Evolutionary conservation across 2,113 vertebrate genomes (phyloP), one percentile per base, ranked within the genome.

Genomic region (Vulpes ferrilata): DNA sequence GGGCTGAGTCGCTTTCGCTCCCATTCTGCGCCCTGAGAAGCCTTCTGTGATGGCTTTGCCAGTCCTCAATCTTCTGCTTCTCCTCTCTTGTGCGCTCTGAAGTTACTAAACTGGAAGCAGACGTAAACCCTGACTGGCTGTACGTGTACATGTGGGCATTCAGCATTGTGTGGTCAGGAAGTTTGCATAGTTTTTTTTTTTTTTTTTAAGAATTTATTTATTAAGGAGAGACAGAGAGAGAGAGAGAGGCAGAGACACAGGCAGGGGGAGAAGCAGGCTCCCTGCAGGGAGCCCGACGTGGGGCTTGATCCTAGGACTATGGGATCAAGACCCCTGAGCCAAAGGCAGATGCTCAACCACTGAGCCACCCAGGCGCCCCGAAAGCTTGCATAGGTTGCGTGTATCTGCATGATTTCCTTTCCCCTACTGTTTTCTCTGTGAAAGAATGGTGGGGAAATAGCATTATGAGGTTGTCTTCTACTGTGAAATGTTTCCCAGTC

Each of bases 21-120:
- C 69, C 6, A 53, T 85, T 85, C 27, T 79, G 60, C 87, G 27
- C 51, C 13, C 35, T 64, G 62, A 59, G 51, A 78, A 67, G 22
- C 59, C 64, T 80, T 74, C 65, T 86, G 1, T 85, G 62, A 78
- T 83, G 19, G 51, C 96, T 92, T 94, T 93, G 30, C 73, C 57
- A 51, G 25, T 90, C 20, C 9, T 69, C n/a, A 91, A 13, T 59
- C 12, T 76, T 65, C 7, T 84, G 55, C 79, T 76, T 88, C 88
- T 35, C 25, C 11, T 91, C 5, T n/a, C 19, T 94, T 86, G 3
- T 27, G 91, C 17, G 23, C 35, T 74, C 12, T 65, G 60, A 59
- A 69, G 27, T 91, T 65, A 30, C 51, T 86, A 82, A 71, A 30
- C 32, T 64, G 5, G 57, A 82, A 92, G 25, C 57, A 55, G 12